Base-by-base conservation (phyloP, 2,797 vertebrate genomes). In the Pseudochromis fuscus region DNA sequence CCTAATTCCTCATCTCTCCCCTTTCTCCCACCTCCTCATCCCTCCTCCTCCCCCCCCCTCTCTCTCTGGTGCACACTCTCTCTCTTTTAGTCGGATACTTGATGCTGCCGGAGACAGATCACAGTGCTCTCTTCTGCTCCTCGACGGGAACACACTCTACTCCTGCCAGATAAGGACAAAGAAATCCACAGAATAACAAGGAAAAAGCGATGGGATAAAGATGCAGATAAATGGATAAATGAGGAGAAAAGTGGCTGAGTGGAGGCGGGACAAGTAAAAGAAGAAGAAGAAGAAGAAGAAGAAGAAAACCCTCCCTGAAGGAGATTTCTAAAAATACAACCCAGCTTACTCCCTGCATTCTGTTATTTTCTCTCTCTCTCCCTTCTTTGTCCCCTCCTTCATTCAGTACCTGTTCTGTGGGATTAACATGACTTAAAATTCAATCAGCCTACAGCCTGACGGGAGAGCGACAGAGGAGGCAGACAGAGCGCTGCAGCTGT, bases 401-500 rank as follows among this genome's bases (percentile, higher is more conserved):
- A 88, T 91, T 88, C 91, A 87, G 83, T 92, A 93, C 92, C 92
- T 92, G 90, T 91, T 88, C 87, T 80, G 75, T 69, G 82, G 90
- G 91, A 93, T 92, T 93, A 92, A 87, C 89, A 92, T 86, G 92
- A 92, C 89, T 92, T 92, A 91, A 91, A 90, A 90, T 91, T 91
- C 91, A 92, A 93, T 91, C 91, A 92, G 89, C 83, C 86, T 64
- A 72, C 87, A 86, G 88, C 77, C 86, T 85, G 88, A 89, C 77
- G 59, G 76, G 85, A 79, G 78, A 89, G 79, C 79, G 84, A 92
- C 81, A 88, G 74, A 87, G 78, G 56, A 75, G 75, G 86, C 79
- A 86, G 80, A 84, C 86, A 76, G 84, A 86, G 81, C 63, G 77
- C 84, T 87, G 89, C 91, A 91, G 90, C 89, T 93, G 90, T 89